These are phyloP conservation scores for Apistogramma diplotaenia DNA, from an alignment of 2,113 vertebrate species.

Conservation along the genomic window DNA sequence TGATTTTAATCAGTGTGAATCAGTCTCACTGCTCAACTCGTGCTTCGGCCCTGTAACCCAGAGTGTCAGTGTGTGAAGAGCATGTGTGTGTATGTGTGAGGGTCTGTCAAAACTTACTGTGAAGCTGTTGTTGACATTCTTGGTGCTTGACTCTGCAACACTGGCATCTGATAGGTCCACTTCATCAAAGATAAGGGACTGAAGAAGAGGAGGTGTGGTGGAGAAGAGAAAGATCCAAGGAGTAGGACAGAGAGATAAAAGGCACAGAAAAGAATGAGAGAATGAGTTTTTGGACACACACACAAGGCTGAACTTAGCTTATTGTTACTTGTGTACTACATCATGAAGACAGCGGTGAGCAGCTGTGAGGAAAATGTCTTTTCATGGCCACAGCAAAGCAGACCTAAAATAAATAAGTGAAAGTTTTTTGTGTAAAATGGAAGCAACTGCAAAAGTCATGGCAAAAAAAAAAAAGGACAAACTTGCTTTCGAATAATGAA, in stretches of 20 bases:
- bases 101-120: conserved; percentile 82
- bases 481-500: neutral
- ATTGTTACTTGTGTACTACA: neutral
- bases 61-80: neutral
- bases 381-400: conserved; percentile 31
- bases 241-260: neutral
- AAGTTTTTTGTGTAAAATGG: neutral
- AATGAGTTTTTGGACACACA: neutral
- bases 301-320: neutral
- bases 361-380: neutral
- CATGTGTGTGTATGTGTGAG: neutral
- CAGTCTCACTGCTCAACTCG: neutral
- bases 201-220: conserved; percentile 18
- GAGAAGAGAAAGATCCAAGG: neutral
- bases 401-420: conserved; percentile 17
- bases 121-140: conserved; percentile 99
- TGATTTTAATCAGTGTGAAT: neutral
- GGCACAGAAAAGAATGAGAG: neutral
- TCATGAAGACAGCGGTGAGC: neutral
- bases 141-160: conserved; percentile 98
- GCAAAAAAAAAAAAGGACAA: neutral
- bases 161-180: conserved; percentile 98
- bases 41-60: neutral
- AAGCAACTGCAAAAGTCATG: neutral
- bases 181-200: conserved; percentile 99